These are phyloP conservation scores for Leucosticte australis DNA, from an alignment of 2,113 vertebrate species.

Conservation along the genomic window DNA sequence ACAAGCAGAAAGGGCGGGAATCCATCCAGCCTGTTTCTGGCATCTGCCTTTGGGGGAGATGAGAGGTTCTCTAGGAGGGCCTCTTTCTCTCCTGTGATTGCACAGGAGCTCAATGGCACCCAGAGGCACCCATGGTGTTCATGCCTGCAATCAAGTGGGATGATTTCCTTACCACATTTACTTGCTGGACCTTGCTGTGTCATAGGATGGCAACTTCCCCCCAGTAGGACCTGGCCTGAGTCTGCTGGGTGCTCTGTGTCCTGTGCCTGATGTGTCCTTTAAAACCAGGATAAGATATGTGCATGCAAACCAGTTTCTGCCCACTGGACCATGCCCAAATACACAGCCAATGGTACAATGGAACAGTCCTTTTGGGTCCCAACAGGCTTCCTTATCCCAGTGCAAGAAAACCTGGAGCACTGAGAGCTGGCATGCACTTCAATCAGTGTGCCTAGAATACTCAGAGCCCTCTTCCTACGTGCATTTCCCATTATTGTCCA, in stretches of 20 bases:
- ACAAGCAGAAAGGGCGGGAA: not conserved
- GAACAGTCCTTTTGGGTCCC: not conserved
- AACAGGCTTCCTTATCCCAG: not conserved
- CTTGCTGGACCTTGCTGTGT: not conserved
- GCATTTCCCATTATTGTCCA: not conserved
- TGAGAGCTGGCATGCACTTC: not conserved
- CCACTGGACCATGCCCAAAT: not conserved
- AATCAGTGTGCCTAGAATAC: not conserved
- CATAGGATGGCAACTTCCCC: not conserved
- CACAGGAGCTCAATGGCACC: not conserved
- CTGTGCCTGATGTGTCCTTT: not conserved
- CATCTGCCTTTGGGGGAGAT: not conserved
- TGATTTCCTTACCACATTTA: not conserved
- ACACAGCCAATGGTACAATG: not conserved
- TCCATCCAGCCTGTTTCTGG: not conserved
- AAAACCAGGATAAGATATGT: not conserved
- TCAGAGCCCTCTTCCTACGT: not conserved
- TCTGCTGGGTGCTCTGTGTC: not conserved
- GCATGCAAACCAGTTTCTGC: not conserved
- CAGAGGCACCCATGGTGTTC: not conserved
- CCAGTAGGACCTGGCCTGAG: rapidly evolving
- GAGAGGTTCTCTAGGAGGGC: not conserved
- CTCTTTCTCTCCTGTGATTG: not conserved
- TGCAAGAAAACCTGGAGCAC: not conserved
- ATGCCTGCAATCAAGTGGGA: not conserved